These are phyloP conservation scores for Octopus sinensis DNA, from an alignment of 1,140 invertebrate species.

Conservation along the genomic window DNA sequence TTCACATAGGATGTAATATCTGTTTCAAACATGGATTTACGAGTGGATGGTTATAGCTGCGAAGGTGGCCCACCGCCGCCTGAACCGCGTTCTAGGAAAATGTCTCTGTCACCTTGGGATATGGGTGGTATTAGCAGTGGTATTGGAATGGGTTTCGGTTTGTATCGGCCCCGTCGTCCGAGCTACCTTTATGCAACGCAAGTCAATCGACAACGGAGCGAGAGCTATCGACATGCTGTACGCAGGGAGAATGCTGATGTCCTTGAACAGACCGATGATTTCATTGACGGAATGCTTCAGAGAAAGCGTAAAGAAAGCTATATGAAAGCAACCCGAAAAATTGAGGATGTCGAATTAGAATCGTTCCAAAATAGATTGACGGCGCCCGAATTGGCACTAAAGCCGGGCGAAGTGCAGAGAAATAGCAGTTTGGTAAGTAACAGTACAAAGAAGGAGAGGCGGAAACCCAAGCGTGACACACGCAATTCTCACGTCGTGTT, in stretches of 20 bases:
- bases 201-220: slow-evolving; percentile 43
- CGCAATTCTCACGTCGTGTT: slow-evolving; percentile 12
- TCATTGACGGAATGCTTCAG: slow-evolving; percentile 48
- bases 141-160: slow-evolving; percentile 50
- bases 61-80: background rate
- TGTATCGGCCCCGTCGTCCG: slow-evolving; percentile 50
- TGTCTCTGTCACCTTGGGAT: slow-evolving; percentile 49
- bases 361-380: slow-evolving; percentile 18
- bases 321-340: slow-evolving; percentile 38
- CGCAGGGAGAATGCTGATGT: slow-evolving; percentile 30
- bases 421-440: slow-evolving; percentile 11
- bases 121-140: slow-evolving; percentile 34
- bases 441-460: slow-evolving; percentile 4
- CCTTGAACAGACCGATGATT: slow-evolving; percentile 34
- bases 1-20: background rate
- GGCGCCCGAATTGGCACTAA: slow-evolving; percentile 9
- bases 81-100: slow-evolving; percentile 3
- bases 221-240: slow-evolving; percentile 52
- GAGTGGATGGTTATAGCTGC: background rate
- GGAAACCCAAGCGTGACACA: slow-evolving; percentile 16
- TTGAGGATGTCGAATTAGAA: slow-evolving; percentile 24
- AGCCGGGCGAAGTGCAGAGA: background rate
- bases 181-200: slow-evolving; percentile 55
- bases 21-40: background rate
- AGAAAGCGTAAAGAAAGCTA: slow-evolving; percentile 50